Evolutionary conservation across 2,888 invertebrate species (phyloP), one percentile per base, ranked within the genome.

Genomic region (Ctenicera cuprea): DNA sequence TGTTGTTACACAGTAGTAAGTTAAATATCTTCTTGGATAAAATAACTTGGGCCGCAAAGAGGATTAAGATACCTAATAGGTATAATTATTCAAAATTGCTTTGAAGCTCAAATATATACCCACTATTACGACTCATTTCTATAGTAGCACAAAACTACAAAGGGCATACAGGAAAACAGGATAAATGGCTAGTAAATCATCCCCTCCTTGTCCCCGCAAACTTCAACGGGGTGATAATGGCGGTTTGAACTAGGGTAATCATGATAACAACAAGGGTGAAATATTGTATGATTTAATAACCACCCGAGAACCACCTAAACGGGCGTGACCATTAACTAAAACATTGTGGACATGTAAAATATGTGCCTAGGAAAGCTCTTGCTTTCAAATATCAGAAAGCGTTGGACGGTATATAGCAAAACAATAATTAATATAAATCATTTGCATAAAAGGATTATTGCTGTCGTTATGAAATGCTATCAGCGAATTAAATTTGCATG

Each of bases 241-340:
- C 73, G 77, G 77, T 75, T 69, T 73, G 73, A 77, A 61, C 75
- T 71, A 64, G 73, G 77, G 73, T 77, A 77, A 77, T 77, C 76
- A 75, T 72, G 75, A 76, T 77, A 75, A 77, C 75, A 69, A 38
- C 59, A 22, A 20, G 75, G 77, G 75, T 54, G 73, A 72, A 74
- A 71, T 70, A 75, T 62, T 69, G 71, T 75, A 77, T 77, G 73
- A 75, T 75, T 77, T 77, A 77, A 75, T 77, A 77, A 75, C 75
- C 71, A 62, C 69, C 57, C 64, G 71, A 74, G 68, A 77, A 75
- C 75, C 71, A 50, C 69, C 57, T 68, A 74, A 75, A 71, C 69
- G 71, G 76, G 74, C 71, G 76, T 73, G 68, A 33, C 59, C 38
- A 59, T 59, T 59, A 59, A 16, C 33, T 30, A 37, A 59, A 59